Evolutionary conservation across 2,888 invertebrate species (phyloP), one percentile per base, ranked within the genome.

Genomic region (Monoplex corrugatus): DNA sequence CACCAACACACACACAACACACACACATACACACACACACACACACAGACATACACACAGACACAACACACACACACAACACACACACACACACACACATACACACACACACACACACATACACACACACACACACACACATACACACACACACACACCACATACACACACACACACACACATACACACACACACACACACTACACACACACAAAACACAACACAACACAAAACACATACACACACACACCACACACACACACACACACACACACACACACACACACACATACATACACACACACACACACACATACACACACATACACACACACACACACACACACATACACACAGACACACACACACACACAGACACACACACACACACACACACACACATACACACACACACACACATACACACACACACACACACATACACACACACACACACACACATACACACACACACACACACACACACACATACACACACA

Each of bases 361-460:
- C 40, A 13, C 43, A 23, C 40, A 80, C 43, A 40, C 78, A 80
- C 43, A 40, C 43, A 40, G 40, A 23, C 78, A 19, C 78, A 80
- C 78, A 19, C 78, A 80, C 43, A 80, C 78, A 80, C 13, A 80
- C 78, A 80, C 43, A 80, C 57, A 50, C 45, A 50, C 85, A 50
- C 0, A 35, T 57, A 85, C 57, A n/a, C 57, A 23, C 80, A 80
- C 45, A 5, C 63, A 32, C 86, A 40, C 57, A 19, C 86, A n/a
- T 32, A n/a, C 68, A 28, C 86, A 2, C 43, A 40, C 68, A 28
- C 63, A 35, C 57, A 28, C 50, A 63, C 63, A 19, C 57, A 38
- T 38, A 0, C 57, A 40, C 86, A 19, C 68, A 38, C 38, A 19
- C 86, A 38, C 63, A 68, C 86, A 63, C 43, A 40, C 38, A 68